phyloP scores from a whole-genome alignment of 2,888 invertebrate genomes.

The Drosophila parthenogenetica region DNA sequence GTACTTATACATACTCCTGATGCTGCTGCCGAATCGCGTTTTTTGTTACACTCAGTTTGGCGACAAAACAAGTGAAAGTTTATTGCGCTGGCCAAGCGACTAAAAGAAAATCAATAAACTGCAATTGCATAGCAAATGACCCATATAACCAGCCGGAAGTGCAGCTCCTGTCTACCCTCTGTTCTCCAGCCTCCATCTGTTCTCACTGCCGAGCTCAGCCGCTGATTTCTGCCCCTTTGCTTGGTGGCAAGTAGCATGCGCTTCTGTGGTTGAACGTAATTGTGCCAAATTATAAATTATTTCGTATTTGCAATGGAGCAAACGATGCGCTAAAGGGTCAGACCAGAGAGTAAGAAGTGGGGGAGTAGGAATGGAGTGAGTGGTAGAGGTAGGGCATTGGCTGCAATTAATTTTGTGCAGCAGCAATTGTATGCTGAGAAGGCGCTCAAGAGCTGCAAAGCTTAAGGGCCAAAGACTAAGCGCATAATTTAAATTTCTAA shows the following conservation, averaged over 20 bases:
- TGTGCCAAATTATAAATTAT: constrained; percentile 80
- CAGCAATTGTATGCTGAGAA: constrained; percentile 64
- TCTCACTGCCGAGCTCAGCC: background rate
- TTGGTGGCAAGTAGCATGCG: constrained; percentile 40
- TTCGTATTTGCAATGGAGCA: constrained; percentile 65
- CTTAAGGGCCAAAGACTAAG: constrained; percentile 61
- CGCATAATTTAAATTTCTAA: constrained; percentile 78
- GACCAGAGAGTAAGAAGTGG: background rate
- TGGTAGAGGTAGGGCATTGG: background rate
- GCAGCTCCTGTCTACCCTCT: constrained; percentile 1
- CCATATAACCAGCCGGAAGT: constrained; percentile 54
- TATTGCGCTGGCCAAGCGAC: constrained; percentile 46
- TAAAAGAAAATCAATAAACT: constrained; percentile 69
- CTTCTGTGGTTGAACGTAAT: constrained; percentile 66
- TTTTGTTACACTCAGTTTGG: constrained; percentile 32
- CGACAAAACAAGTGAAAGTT: constrained; percentile 75
- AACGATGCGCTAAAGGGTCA: constrained; percentile 57
- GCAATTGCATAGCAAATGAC: constrained; percentile 70
- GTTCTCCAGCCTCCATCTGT: background rate
- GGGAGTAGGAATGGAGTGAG: background rate
- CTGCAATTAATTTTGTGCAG: constrained; percentile 75
- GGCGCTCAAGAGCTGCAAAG: constrained; percentile 14
- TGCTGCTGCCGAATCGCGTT: background rate
- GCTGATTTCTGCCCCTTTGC: background rate
- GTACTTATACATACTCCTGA: too few relatives aligned